Evolutionary conservation across 1,140 invertebrate genomes (phyloP), one percentile per base, ranked within the genome.

Genomic region (Dendroctonus valens): DNA sequence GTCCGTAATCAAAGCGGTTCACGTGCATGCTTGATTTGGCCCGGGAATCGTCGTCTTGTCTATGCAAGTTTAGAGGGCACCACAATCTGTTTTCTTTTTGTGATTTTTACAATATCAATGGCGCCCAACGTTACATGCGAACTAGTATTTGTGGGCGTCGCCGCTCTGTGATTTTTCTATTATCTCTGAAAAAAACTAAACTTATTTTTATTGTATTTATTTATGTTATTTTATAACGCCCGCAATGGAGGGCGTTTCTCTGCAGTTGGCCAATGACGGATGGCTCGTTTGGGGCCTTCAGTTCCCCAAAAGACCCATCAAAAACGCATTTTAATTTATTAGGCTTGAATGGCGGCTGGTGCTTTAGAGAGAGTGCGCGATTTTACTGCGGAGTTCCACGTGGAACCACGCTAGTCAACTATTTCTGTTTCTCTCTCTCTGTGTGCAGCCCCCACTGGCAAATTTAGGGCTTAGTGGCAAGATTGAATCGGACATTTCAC

Each of bases 121-220:
- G 55, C 54, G 64, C 58, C 40, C 41, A 62, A 68, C 42, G 52
- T 53, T 64, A 54, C 66, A 39, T 51, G 37, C 5, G 48, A 54
- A 40, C 59, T 41, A 59, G 62, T 58, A 46, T 40, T 53, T 15
- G 39, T 42, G 40, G 49, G 39, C 59, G 66, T 60, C 63, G 57
- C 58, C 51, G 59, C 64, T 71, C 67, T 71, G 70, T 71, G 70
- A 71, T 71, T 69, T 68, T 65, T 65, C 57, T 71, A 63, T 71
- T 69, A 60, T 71, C 64, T 70, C 60, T 70, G 67, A 65, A 68
- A 59, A 57, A 65, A 67, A 70, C 55, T 59, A 50, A 62, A 71
- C 61, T 62, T 69, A 69, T 68, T 70, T 70, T 70, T 68, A 70
- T 70, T 67, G 67, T 70, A 65, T 69, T 61, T 68, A 64, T 68